Evolutionary conservation across 2,888 invertebrate genomes (phyloP), one percentile per base, ranked within the genome.

Genomic region (Philaethria dido): DNA sequence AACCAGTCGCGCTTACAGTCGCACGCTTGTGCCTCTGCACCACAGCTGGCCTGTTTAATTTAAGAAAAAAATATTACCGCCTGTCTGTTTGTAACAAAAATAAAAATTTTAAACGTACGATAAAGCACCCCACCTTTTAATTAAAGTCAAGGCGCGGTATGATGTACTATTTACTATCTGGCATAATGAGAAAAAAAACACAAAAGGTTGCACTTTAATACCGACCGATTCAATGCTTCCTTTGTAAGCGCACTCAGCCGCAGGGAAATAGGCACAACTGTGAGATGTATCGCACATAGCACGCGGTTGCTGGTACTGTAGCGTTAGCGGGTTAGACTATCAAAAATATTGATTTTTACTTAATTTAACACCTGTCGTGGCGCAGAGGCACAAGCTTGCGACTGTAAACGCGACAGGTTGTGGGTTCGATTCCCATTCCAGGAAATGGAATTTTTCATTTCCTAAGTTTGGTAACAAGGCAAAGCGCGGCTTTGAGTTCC

Each of bases 171-270:
- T 65, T 60, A 60, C 55, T 63, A 45, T 60, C 45, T 64, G 48
- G 60, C 44, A 54, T 66, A 66, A 70, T 70, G 70, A 70, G 64
- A 62, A 69, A 68, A n/a, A 48, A 52, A 70, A 64, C 54, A 70
- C 66, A 70, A 68, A 68, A 70, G 64, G 61, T 64, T 68, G 68
- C 65, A 65, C 67, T 68, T 54, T 64, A 65, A 64, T 64, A 45
- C 63, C 62, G 45, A 1, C 65, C 65, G 55, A 68, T 61, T 70
- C 63, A 70, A 70, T 70, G 57, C 44, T 61, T 68, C 66, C 65
- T 70, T 70, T 70, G 69, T 70, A 36, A 11, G 52, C 44, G 60
- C 9, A 66, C 60, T 65, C 64, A 16, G 68, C 66, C 69, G 62
- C 60, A 36, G 62, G 61, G 62, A 39, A 47, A 61, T 61, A 64